Percentiles rank a stretch among this genome's conserved stretches.
These are phyloP conservation scores for Temnothorax unifasciatus DNA, from an alignment of 2,888 invertebrate genomes.

Conservation along the genomic window DNA sequence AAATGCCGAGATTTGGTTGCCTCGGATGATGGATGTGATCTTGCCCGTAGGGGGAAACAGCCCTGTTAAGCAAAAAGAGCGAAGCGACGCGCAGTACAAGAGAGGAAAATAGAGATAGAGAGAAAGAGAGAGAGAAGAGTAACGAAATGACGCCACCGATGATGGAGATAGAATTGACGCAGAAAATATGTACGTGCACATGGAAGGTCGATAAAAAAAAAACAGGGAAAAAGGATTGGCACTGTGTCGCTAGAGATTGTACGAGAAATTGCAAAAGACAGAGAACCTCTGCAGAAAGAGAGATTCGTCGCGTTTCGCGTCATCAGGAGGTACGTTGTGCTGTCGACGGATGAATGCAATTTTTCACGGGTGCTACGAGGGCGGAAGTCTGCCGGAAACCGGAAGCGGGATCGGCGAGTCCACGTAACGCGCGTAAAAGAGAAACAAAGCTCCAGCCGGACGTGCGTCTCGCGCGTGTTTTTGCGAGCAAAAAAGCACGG, in stretches of 20 bases:
- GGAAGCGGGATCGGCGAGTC: conserved; percentile 75
- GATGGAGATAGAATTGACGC: conserved; percentile 20
- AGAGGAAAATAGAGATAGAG: not conserved
- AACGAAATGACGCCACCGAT: conserved; percentile 31
- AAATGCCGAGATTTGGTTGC: conserved; percentile 79
- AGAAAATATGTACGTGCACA: conserved; percentile 5
- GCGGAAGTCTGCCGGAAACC: conserved; percentile 74
- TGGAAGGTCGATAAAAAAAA: conserved; percentile 28
- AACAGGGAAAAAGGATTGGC: conserved; percentile 36
- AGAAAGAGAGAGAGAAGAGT: not conserved
- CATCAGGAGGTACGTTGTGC: conserved; percentile 64
- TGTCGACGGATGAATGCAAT: conserved; percentile 70
- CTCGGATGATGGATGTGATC: conserved; percentile 80
- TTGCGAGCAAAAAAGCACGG: conserved; percentile 48
- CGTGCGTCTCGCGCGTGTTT: conserved; percentile 54
- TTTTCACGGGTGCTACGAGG: conserved; percentile 75
- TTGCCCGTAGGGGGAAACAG: conserved; percentile 46
- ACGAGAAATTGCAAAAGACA: conserved; percentile 34
- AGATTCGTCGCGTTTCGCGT: conserved; percentile 66
- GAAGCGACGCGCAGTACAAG: not conserved
- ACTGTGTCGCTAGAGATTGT: conserved; percentile 26
- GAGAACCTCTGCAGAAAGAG: conserved; percentile 50
- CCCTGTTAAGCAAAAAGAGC: conserved; percentile 21
- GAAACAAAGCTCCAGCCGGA: conserved; percentile 62
- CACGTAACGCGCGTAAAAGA: conserved; percentile 59